phyloP scores from a whole-genome alignment of 2,888 invertebrate species.

The Linyphia triangularis region DNA sequence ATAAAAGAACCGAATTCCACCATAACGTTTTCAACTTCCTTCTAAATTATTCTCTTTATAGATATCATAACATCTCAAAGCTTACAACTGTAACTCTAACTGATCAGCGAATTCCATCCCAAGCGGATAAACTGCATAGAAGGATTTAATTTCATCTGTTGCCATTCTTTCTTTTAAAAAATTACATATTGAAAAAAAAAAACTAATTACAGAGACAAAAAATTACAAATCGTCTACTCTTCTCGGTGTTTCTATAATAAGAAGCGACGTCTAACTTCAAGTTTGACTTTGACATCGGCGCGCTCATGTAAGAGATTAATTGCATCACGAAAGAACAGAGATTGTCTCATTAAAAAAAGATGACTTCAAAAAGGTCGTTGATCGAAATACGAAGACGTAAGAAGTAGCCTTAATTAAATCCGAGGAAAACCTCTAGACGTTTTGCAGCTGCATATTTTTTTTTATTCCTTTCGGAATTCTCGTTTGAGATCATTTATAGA shows the following conservation, averaged over 20 bases:
- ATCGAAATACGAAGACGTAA: background rate
- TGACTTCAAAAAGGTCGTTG: background rate
- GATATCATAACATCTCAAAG: no score
- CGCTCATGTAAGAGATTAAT: slow-evolving; percentile 36
- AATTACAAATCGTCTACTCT: background rate
- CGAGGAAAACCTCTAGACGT: background rate
- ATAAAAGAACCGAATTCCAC: no score
- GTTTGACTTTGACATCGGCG: slow-evolving; percentile 33
- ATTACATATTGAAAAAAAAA: background rate
- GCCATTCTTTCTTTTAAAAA: background rate
- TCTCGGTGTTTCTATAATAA: slow-evolving; percentile 6
- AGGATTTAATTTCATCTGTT: background rate
- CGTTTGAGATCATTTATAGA: no score
- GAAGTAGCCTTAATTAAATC: background rate
- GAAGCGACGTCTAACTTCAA: background rate
- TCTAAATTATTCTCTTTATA: no score
- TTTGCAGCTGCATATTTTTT: background rate
- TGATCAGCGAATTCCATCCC: no score
- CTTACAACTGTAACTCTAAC: no score
- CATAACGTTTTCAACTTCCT: no score
- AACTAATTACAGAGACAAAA: background rate
- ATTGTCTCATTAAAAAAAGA: slow-evolving; percentile 20
- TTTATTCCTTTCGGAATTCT: background rate
- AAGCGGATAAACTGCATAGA: background rate
- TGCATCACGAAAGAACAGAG: slow-evolving; percentile 3